A percentile compares a stretch with the other conserved stretches of the same genome.
phyloP scores from a whole-genome alignment of 2,888 invertebrate genomes.

The Archaeoteleia sp. region DNA sequence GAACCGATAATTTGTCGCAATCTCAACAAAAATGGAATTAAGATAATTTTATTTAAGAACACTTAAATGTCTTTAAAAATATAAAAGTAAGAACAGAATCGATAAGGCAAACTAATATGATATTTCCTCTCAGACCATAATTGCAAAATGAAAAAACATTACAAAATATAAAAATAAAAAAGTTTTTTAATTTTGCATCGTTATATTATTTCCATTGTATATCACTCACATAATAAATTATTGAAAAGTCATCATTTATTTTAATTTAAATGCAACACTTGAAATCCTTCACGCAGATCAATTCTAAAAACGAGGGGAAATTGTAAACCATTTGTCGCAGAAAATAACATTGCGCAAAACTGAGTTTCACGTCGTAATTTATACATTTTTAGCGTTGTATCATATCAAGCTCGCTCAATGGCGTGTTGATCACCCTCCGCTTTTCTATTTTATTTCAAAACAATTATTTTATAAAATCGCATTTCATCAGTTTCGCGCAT shows the following conservation, averaged over 20 bases:
- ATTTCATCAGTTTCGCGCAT: conserved; percentile 48
- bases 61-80: no score
- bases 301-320: conserved; percentile 21
- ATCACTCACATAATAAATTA: conserved; percentile 23
- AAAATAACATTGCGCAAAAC: conserved; percentile 33
- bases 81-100: no score
- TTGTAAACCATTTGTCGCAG: conserved; percentile 24
- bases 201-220: background rate
- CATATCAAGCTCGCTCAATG: conserved; percentile 45
- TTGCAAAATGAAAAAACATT: no score
- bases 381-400: conserved; percentile 26
- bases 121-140: no score
- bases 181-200: background rate
- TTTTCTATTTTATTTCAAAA: conserved; percentile 48
- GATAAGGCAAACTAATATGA: no score
- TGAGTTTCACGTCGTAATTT: conserved; percentile 29
- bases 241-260: conserved; percentile 18
- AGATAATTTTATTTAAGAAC: no score
- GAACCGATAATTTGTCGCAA: no score
- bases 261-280: conserved; percentile 15
- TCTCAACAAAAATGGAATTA: no score
- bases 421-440: conserved; percentile 44
- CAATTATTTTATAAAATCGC: conserved; percentile 51
- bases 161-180: no score
- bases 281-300: conserved; percentile 6